Conservation (phyloP, 2,113 vertebrate species). For the Bambusicola thoracicus region DNA sequence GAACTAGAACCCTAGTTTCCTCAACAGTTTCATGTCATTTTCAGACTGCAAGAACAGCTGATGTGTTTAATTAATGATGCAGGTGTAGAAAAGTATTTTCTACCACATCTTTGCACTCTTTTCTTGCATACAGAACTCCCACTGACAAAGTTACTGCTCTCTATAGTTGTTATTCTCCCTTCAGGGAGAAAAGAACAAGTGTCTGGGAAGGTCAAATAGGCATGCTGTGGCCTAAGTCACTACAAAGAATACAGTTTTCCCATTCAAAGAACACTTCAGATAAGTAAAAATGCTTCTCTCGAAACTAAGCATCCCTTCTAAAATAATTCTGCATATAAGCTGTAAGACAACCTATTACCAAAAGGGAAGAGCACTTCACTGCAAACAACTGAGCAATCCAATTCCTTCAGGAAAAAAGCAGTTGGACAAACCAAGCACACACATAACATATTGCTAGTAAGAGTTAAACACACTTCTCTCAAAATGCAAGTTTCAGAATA, state of each 20-base stretch:
- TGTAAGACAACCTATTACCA: background rate
- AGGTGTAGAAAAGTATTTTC: background rate
- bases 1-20: constrained; percentile 17
- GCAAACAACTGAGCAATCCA: background rate
- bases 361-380: constrained; percentile 8
- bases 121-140: background rate
- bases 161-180: background rate
- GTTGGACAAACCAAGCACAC: background rate
- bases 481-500: constrained; percentile 17
- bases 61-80: background rate
- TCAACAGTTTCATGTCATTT: background rate
- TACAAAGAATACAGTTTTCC: background rate
- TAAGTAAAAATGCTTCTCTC: background rate
- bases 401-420: background rate
- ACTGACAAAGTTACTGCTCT: background rate
- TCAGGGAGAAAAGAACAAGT: background rate
- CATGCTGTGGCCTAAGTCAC: background rate
- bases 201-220: background rate
- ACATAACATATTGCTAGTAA: constrained; percentile 19
- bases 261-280: constrained; percentile 19
- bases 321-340: constrained; percentile 18
- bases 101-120: background rate
- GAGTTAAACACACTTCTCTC: background rate
- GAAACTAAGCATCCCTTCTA: background rate
- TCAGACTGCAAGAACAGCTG: background rate